Base-by-base conservation (phyloP, 2,113 vertebrate species). In the Cercocebus atys region DNA sequence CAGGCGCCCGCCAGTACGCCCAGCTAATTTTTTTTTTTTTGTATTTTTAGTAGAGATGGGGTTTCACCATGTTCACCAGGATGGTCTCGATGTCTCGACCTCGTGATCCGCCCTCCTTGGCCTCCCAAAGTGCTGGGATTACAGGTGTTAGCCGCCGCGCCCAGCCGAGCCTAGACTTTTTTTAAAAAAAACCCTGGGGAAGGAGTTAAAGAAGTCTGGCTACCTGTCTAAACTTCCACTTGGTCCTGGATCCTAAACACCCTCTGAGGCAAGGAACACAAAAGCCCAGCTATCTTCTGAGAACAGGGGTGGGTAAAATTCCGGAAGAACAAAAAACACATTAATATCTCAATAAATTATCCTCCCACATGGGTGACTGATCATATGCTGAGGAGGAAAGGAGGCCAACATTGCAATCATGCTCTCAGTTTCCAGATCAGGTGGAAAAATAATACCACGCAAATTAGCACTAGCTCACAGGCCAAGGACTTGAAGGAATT, bases 401-500 rank as follows among this genome's bases (percentile, higher is more conserved):
- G 5, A 68, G 13, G 43, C 79, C 92, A 52, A 68, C 68, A 68
- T 80, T 27, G 57, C 27, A 12, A 8, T 72, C 79, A 27, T 43
- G 30, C 86, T 66, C 87, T 80, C 80, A 9, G 27, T 84, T 66
- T 80, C 68, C 70, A 96, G 90, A 80, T 88, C 95, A 64, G 80
- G 84, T 55, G 76, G 96, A 55, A 93, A 82, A 87, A 81, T 59
- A 82, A 90, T 30, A 43, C 61, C 86, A 72, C 27, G 66, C 92
- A 92, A 72, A 85, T 94, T 45, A 95, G 70, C 75, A 17, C 50
- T 11, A 20, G 32, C 23, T 90, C 95, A 80, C 52, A n/a, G 79
- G 79, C 92, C 95, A 93, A 23, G 40, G 64, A 50, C 90, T 81
- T 20, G 75, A 64, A 88, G 90, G 88, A 82, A 73, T 95, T 88